A percentile compares a stretch with the other conserved stretches of the same genome.
Conservation (phyloP, 2,797 vertebrate species). For the Hyperoplus immaculatus region DNA sequence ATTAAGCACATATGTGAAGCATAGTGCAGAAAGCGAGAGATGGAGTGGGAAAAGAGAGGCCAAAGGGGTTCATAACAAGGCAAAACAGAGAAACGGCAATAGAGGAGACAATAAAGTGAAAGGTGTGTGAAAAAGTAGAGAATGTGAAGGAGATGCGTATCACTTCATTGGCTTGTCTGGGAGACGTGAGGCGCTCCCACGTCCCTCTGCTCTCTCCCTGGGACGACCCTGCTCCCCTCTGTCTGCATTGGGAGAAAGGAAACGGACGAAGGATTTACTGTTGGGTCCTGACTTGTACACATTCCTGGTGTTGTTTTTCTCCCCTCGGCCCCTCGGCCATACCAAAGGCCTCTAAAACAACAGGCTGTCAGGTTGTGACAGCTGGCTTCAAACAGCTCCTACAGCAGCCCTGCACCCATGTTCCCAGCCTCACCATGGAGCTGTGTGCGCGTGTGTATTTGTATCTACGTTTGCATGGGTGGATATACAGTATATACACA, state of each 20-base stretch:
- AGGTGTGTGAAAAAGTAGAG: slow-evolving; percentile 59
- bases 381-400: slow-evolving; percentile 91
- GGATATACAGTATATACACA: slow-evolving; percentile 10
- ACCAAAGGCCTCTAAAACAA: slow-evolving; percentile 91
- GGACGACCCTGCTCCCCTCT: slow-evolving; percentile 75
- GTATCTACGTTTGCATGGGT: slow-evolving; percentile 4
- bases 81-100: neutral
- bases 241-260: slow-evolving; percentile 83
- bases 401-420: slow-evolving; percentile 83
- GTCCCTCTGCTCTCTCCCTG: slow-evolving; percentile 70
- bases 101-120: slow-evolving; percentile 12
- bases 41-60: neutral
- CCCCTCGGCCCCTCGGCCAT: slow-evolving; percentile 86
- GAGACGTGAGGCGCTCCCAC: slow-evolving; percentile 74
- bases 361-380: slow-evolving; percentile 91
- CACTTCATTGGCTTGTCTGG: slow-evolving; percentile 43
- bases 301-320: slow-evolving; percentile 91
- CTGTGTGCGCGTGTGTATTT: slow-evolving; percentile 41
- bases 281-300: slow-evolving; percentile 91
- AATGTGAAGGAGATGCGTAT: slow-evolving; percentile 46
- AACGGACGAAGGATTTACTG: slow-evolving; percentile 89
- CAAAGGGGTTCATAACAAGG: neutral
- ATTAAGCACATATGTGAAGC: slow-evolving; percentile 44
- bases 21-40: neutral
- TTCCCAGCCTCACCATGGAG: slow-evolving; percentile 81